Base-by-base conservation (phyloP, 2,888 invertebrate genomes). In the Amiota communis region DNA sequence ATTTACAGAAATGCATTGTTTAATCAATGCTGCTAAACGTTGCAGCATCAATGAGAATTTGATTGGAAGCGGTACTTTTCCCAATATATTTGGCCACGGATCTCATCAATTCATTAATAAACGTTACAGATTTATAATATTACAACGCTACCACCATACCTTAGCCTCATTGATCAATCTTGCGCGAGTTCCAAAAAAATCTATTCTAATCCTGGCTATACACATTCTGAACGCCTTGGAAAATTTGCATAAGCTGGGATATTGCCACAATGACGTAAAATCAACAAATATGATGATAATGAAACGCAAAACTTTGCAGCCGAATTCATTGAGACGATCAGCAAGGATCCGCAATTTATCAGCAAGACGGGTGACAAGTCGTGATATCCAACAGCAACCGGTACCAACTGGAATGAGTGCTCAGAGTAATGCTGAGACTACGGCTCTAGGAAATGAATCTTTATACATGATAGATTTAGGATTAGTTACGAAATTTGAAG, bases 191-290 rank as follows among this genome's bases (percentile, higher is more conserved):
- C 94, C 95, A 74, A 90, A 94, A 51, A 95, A 95, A 90, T 94
- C 96, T 77, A 94, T 96, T 59, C 92, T 95, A 77, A 92, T 94
- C 72, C 91, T 98, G 77, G 95, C 95, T 8, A 91, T 95, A 77
- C 96, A 97, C 91, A 94, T 98, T 87, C 88, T 99, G 70, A 95
- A 98, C 88, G 94, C 95, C 0, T 90, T 99, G 74, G 96, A 98
- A 89, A 98, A 97, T 89, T 92, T 99, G 78, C 99, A 99, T 86
- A 93, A 93, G 80, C 93, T 95, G 87, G 97, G 97, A 11, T 99
- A 98, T 90, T 95, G 97, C 68, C 99, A 99, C 91, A 97, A 97
- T n/a, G 99, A 99, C 89, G 95, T 99, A 65, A 99, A 99, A 91
- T 98, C 97, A 72, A 95, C 97, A 61, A 99, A 99, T 90, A 93